Evolutionary conservation across 2,113 vertebrate genomes (phyloP), one percentile per base, ranked within the genome.

Genomic region (Nestor notabilis): DNA sequence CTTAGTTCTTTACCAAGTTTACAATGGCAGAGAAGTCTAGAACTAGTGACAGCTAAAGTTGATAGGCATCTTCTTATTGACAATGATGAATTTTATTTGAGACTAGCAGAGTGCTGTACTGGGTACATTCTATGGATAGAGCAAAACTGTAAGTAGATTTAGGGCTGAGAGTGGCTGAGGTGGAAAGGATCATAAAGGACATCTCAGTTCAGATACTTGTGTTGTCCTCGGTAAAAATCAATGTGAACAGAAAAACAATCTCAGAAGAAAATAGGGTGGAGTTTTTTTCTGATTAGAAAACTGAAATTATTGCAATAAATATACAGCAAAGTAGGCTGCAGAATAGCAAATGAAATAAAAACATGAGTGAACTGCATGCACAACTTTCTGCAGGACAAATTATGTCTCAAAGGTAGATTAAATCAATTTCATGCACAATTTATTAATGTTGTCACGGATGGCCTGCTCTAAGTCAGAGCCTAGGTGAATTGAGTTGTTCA

Each of bases 371-470:
- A 78, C 56, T 90, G 61, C 43, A 89, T 50, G 81, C 8, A 70
- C 35, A 92, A 82, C 37, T 53, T 78, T 93, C 61, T 89, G 55
- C 47, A 84, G 90, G 87, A 96, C 83, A 97, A 97, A 96, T 97
- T 95, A 94, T 87, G 63, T 79, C 74, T 97, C 63, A 89, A 87
- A 47, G 95, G 95, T 35, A 97, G 91, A 95, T 96, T 95, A 97
- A 97, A 97, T 96, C 95, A 97, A 96, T 97, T 97, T 98, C 90
- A 97, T 96, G 95, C 92, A 96, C 95, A 96, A 80, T 98, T 97
- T 97, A 96, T 98, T 97, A 97, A 64, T 83, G 41, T 75, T 93
- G 74, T 96, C 91, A 96, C 0, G 3, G 92, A 87, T 96, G 83
- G 70, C 76, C 92, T 97, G 50, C 87, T 93, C 35, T 77, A 85